Base-by-base conservation (phyloP, 23 tunicate genomes). In the Ascidia mentula region DNA sequence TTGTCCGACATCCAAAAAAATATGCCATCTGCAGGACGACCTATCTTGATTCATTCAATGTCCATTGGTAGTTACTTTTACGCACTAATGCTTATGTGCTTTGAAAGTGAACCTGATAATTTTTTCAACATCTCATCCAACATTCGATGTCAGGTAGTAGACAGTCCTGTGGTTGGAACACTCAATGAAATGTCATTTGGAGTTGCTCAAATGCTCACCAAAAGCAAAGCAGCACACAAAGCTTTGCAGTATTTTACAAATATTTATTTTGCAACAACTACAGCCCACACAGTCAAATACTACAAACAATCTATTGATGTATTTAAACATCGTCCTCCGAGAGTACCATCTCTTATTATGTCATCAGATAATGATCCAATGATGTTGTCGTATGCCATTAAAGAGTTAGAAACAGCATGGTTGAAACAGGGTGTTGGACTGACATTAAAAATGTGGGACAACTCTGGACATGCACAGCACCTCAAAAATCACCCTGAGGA, bases 11-110 rank as follows among this genome's bases (percentile, higher is more conserved):
- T 78, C 7, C 31, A 40, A 59, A 59, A 69, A 1, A 38, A 77
- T 32, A 31, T 53, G 32, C 60, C 45, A 17, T 18, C 71, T 24
- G 31, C 74, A 0, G 69, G 79, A 22, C 61, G 34, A 53, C 79
- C 79, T 9, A 45, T 92, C 6, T 60, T 92, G 13, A 83, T 87
- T 40, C 97, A 92, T 79, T 87, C 92, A 15, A 88, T 83, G 77
- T 92, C 97, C 60, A 69, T 92, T 69, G 97, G 97, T 2, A 82
- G 97, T 69, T 92, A 92, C 45, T 87, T 92, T 39, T 92, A 92
- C 40, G 60, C 89, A 17, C 45, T 92, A 74, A 83, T 92, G 89
- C 46, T 92, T 26, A 22, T 79, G 46, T 74, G 77, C 60, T 22
- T 87, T 76, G 40, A 80, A 79, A 78, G 38, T 12, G 59, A 92